These are phyloP conservation scores for Periplaneta americana DNA, from an alignment of 1,140 invertebrate genomes.

Conservation along the genomic window DNA sequence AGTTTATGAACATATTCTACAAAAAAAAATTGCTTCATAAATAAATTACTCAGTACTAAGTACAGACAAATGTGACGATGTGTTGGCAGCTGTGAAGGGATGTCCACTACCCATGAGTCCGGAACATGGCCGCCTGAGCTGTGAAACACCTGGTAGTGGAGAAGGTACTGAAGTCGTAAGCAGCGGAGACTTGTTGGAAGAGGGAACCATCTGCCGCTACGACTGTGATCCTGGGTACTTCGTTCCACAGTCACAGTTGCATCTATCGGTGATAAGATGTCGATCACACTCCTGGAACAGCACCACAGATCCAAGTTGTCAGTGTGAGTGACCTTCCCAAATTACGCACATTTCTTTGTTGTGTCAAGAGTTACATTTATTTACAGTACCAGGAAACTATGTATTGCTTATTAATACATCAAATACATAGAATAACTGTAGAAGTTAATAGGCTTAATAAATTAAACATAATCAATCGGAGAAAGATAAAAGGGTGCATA, in stretches of 20 bases:
- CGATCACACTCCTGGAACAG: conserved; percentile 6
- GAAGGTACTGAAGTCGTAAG: background rate
- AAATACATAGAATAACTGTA: background rate
- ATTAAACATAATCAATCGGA: background rate
- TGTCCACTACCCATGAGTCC: conserved; percentile 14
- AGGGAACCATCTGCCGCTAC: conserved; percentile 4
- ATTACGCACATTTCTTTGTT: too few species aligned
- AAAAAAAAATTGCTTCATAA: too few species aligned
- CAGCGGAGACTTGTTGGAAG: background rate
- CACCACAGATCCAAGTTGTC: conserved; percentile 10
- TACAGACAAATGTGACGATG: background rate
- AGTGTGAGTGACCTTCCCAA: conserved; percentile 1
- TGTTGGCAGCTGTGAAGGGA: background rate
- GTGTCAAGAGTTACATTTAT: too few species aligned
- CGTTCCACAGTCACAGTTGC: background rate
- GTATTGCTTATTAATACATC: too few species aligned
- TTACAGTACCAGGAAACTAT: too few species aligned
- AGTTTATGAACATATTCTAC: too few species aligned
- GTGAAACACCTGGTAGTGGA: conserved; percentile 1
- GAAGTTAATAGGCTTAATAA: background rate
- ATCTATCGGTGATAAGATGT: background rate
- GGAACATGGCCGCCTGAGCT: conserved; percentile 6
- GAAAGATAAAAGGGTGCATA: background rate
- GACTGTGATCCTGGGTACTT: conserved; percentile 11
- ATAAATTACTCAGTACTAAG: background rate